Evolutionary conservation across 2,113 vertebrate genomes (phyloP).

Genomic region (Aphyosemion australe): DNA sequence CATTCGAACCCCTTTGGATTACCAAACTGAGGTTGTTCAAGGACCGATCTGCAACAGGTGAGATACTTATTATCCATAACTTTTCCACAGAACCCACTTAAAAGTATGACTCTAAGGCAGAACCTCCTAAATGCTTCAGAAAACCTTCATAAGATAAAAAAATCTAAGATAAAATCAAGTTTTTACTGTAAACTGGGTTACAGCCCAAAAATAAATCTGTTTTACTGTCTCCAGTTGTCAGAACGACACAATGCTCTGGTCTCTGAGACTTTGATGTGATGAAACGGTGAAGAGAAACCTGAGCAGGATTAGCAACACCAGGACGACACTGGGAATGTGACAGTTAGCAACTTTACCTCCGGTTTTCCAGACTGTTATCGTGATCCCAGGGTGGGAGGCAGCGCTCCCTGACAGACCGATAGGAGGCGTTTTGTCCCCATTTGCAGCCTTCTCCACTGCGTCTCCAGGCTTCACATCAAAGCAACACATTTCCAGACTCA

Average conservation of each 20-base stretch:
- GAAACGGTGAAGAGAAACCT: slow-evolving; percentile 5
- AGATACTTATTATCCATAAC: too few relatives aligned
- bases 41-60: too few relatives aligned
- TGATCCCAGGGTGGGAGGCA: slow-evolving; percentile 13
- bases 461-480: slow-evolving; percentile 65
- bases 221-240: neutral
- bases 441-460: slow-evolving; percentile 36
- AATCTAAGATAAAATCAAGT: neutral
- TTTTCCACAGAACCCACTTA: too few relatives aligned
- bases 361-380: too few relatives aligned
- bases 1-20: too few relatives aligned
- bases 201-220: slow-evolving; percentile 2
- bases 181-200: neutral
- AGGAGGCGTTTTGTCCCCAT: slow-evolving; percentile 68
- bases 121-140: slow-evolving; percentile 1
- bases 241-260: neutral
- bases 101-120: neutral
- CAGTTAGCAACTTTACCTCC: neutral
- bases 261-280: neutral
- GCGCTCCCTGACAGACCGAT: slow-evolving; percentile 38
- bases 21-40: too few relatives aligned
- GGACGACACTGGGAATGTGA: slow-evolving; percentile 2
- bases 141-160: neutral
- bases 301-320: neutral
- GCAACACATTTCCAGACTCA: slow-evolving; percentile 55